phyloP scores from a whole-genome alignment of 2,888 invertebrate species.

The Apoda limacodes region DNA sequence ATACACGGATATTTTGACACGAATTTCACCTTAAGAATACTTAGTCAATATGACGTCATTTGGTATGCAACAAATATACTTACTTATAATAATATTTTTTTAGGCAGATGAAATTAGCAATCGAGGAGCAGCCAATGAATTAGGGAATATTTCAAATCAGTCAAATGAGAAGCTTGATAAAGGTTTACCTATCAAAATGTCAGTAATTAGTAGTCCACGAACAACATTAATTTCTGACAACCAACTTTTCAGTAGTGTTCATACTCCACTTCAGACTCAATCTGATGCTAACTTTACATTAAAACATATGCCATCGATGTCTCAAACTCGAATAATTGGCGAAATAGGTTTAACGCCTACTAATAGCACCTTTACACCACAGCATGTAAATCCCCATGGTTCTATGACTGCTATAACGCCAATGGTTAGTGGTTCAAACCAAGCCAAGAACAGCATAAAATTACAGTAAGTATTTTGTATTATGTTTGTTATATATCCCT shows the following conservation, averaged over 20 bases:
- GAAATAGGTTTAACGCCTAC: conserved; percentile 56
- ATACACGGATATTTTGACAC: no score
- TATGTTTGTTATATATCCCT: conserved; percentile 1
- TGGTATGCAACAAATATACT: no score
- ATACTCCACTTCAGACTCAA: not conserved
- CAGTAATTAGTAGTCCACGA: not conserved
- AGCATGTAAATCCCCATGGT: conserved; percentile 63
- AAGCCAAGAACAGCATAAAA: conserved; percentile 71
- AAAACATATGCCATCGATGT: conserved; percentile 6
- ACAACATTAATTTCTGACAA: no score
- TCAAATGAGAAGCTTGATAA: not conserved
- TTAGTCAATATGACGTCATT: no score
- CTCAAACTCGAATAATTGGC: conserved; percentile 33
- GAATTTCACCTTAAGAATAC: no score
- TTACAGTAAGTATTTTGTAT: conserved; percentile 59
- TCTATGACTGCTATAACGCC: conserved; percentile 64
- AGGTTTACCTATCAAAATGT: not conserved
- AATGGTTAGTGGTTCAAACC: conserved; percentile 63
- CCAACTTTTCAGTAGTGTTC: not conserved
- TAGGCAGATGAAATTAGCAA: no score
- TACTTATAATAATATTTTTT: no score
- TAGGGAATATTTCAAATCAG: no score
- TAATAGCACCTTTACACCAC: conserved; percentile 45
- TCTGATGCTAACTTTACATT: not conserved
- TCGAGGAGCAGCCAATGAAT: no score